These are phyloP conservation scores for Delphinus delphis DNA, from an alignment of 2,113 vertebrate genomes.

Conservation along the genomic window DNA sequence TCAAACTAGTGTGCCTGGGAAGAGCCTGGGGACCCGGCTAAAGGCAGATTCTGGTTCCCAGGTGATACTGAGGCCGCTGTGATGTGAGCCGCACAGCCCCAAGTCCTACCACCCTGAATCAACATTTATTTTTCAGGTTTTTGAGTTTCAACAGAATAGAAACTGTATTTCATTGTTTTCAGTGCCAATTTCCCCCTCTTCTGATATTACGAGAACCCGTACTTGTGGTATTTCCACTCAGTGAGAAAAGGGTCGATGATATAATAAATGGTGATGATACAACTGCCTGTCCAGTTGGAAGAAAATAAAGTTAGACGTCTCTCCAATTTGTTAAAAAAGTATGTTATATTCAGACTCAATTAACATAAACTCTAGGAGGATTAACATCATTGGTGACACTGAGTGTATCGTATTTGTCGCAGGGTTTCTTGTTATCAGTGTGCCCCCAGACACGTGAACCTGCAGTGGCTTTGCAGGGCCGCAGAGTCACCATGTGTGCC, in stretches of 20 bases:
- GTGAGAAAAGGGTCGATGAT: not conserved
- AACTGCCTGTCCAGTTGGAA: not conserved
- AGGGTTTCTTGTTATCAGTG: not conserved
- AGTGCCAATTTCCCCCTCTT: not conserved
- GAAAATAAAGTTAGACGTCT: not conserved
- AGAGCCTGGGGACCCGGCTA: not conserved
- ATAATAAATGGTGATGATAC: not conserved
- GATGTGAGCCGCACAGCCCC: not conserved
- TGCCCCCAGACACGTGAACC: not conserved
- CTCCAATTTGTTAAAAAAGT: not conserved
- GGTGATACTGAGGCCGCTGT: rapidly evolving
- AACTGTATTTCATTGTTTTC: not conserved
- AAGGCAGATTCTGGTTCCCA: not conserved
- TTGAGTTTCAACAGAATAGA: not conserved
- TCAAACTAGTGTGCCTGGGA: not conserved
- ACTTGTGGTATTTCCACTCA: not conserved
- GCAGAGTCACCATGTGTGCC: rapidly evolving
- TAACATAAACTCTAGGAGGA: not conserved
- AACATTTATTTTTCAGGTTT: not conserved
- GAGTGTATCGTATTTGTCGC: too few relatives aligned
- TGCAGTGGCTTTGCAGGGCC: not conserved
- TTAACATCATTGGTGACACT: not conserved
- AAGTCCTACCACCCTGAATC: not conserved
- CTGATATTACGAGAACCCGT: not conserved
- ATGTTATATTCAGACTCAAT: not conserved